Evolutionary conservation across 2,113 vertebrate genomes (phyloP), one percentile per base, ranked within the genome.

Genomic region (Misgurnus mizolepis): DNA sequence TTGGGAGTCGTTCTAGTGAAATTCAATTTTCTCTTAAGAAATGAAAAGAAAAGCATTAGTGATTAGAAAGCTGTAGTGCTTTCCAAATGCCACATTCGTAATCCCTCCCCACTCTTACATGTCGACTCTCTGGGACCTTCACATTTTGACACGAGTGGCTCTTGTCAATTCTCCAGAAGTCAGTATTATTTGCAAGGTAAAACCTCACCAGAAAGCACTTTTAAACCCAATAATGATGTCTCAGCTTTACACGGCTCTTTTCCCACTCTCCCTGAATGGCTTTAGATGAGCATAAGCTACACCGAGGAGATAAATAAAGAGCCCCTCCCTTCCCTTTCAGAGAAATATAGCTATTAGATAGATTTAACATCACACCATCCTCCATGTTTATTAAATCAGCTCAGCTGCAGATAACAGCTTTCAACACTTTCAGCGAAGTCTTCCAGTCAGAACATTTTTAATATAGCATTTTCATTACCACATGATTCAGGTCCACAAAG

Each of bases 321-420:
- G 9, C 15, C 4, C 58, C 67, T 58, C 75, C 43, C 9, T 67
- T 56, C 41, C 10, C 34, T 41, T 7, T 39, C 41, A 81, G 22
- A 34, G 17, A 75, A 27, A 68, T 68, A 45, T 49, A 60, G 71
- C 55, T 60, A 60, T 47, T 75, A 68, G 14, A 53, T 55, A 80
- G 68, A 73, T 81, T 81, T 77, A 64, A 34, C 78, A 74, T 69
- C 65, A 43, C 69, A 55, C 66, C 68, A 45, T 75, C 40, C 69
- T 66, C 47, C 10, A 14, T 74, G 58, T 80, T 84, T 81, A 75
- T 79, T 68, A 84, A 79, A 81, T 65, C 61, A 74, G 47, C 70
- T 72, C 71, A 79, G 69, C 56, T 58, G 56, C 34, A 79, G 41
- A 76, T 64, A 82, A 75, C 47, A 56, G 40, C 41, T 58, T 66